Percentiles rank a stretch among this genome's conserved stretches.
These are phyloP conservation scores for Camponotus pennsylvanicus DNA, from an alignment of 1,140 invertebrate species.

Conservation along the genomic window DNA sequence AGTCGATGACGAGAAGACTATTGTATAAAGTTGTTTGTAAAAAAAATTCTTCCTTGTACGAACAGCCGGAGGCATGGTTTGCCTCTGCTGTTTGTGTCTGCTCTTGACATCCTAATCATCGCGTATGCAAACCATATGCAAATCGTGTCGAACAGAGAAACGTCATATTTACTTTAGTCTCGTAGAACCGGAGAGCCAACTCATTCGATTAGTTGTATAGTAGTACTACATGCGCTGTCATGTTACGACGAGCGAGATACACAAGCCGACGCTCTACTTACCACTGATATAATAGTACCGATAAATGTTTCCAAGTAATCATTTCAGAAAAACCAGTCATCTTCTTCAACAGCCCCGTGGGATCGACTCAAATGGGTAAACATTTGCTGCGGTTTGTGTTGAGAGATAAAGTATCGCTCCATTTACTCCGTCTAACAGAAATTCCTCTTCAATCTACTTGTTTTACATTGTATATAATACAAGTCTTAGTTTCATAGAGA, in stretches of 20 bases:
- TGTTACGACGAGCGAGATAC: constrained; percentile 22
- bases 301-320: constrained; percentile 49
- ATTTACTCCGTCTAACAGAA: constrained; percentile 33
- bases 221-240: constrained; percentile 45
- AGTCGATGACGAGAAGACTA: background rate
- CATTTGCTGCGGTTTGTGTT: constrained; percentile 40
- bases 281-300: constrained; percentile 31
- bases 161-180: constrained; percentile 48
- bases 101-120: constrained; percentile 31
- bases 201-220: constrained; percentile 61
- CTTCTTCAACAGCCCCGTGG: constrained; percentile 28
- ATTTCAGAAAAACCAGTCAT: constrained; percentile 41
- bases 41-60: background rate
- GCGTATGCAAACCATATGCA: constrained; percentile 43
- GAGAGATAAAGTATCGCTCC: constrained; percentile 44
- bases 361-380: constrained; percentile 44
- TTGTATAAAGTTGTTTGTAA: constrained; percentile 10
- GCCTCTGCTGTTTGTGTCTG: constrained; percentile 4
- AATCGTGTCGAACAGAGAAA: constrained; percentile 31
- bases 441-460: constrained; percentile 22
- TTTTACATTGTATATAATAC: background rate
- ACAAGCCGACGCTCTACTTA: constrained; percentile 45
- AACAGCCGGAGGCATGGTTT: background rate
- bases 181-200: background rate
- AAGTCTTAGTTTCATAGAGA: background rate